These are phyloP conservation scores for Streptopelia turtur DNA, from an alignment of 2,797 vertebrate species.

Conservation along the genomic window DNA sequence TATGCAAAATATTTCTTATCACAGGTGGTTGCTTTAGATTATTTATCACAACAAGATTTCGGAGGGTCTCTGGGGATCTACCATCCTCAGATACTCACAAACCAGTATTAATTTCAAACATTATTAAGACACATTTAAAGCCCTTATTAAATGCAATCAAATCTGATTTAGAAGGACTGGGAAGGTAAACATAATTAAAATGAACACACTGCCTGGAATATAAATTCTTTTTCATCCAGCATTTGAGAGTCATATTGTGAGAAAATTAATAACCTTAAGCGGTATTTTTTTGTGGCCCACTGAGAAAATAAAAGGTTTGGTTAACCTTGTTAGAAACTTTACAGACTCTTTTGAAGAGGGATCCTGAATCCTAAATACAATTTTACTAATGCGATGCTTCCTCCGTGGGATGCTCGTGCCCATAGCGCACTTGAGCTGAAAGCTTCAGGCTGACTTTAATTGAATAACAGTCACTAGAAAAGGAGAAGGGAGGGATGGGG, in stretches of 20 bases:
- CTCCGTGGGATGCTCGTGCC: not conserved
- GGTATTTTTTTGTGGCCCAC: not conserved
- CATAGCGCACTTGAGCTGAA: not conserved
- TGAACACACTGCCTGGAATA: conserved; percentile 53
- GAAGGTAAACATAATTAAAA: conserved; percentile 74
- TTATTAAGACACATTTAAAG: conserved; percentile 66
- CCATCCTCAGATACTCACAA: conserved; percentile 50
- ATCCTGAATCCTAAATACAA: not conserved
- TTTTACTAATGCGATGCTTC: not conserved
- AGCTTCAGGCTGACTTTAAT: not conserved
- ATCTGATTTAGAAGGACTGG: conserved; percentile 67
- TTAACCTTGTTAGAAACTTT: conserved; percentile 15
- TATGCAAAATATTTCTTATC: not conserved
- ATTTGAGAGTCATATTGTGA: conserved; percentile 55
- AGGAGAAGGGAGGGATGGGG: not conserved
- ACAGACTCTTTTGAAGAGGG: conserved; percentile 13
- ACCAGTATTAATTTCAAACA: conserved; percentile 71
- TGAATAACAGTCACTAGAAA: not conserved
- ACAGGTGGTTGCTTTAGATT: conserved; percentile 28
- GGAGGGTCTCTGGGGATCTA: conserved; percentile 42
- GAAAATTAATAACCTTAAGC: conserved; percentile 52
- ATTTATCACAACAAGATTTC: conserved; percentile 54
- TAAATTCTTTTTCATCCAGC: conserved; percentile 33
- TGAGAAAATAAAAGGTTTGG: conserved; percentile 33
- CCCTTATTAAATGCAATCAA: conserved; percentile 75